phyloP scores from a whole-genome alignment of 1,140 invertebrate genomes.

The Drosophila lacertosa region DNA sequence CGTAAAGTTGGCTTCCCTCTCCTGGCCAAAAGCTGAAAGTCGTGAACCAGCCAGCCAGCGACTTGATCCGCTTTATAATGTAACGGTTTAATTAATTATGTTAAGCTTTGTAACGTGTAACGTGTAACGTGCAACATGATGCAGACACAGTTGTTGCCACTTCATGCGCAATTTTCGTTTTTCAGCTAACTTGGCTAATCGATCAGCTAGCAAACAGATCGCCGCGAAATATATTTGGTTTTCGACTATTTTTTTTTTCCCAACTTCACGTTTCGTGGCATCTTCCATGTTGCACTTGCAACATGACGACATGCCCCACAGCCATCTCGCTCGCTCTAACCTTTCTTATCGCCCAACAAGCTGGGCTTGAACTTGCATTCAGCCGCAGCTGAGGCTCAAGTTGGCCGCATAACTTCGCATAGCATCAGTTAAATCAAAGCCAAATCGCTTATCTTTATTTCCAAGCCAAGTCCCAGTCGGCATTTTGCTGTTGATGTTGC shows the following conservation, averaged over 20 bases:
- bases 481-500: slow-evolving; percentile 50
- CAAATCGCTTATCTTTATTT: slow-evolving; percentile 75
- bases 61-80: slow-evolving; percentile 83
- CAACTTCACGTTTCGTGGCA: slow-evolving; percentile 47
- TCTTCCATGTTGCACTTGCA: slow-evolving; percentile 64
- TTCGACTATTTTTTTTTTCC: slow-evolving; percentile 1
- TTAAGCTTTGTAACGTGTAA: slow-evolving; percentile 54
- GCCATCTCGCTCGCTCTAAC: slow-evolving; percentile 11
- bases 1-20: slow-evolving; percentile 25
- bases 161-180: slow-evolving; percentile 81
- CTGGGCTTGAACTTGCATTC: slow-evolving; percentile 13
- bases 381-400: slow-evolving; percentile 15
- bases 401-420: slow-evolving; percentile 69
- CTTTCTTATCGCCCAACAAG: slow-evolving; percentile 63
- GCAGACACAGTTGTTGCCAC: slow-evolving; percentile 64
- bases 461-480: slow-evolving; percentile 50
- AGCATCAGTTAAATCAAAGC: slow-evolving; percentile 79
- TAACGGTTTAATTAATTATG: slow-evolving; percentile 84
- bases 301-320: slow-evolving; percentile 57
- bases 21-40: slow-evolving; percentile 54
- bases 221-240: slow-evolving; percentile 4
- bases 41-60: slow-evolving; percentile 71
- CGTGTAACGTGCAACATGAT: slow-evolving; percentile 1
- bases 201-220: slow-evolving; percentile 54
- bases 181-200: slow-evolving; percentile 73